Conservation (phyloP, 2,888 invertebrate species). For the Anoplius nigerrimus region DNA sequence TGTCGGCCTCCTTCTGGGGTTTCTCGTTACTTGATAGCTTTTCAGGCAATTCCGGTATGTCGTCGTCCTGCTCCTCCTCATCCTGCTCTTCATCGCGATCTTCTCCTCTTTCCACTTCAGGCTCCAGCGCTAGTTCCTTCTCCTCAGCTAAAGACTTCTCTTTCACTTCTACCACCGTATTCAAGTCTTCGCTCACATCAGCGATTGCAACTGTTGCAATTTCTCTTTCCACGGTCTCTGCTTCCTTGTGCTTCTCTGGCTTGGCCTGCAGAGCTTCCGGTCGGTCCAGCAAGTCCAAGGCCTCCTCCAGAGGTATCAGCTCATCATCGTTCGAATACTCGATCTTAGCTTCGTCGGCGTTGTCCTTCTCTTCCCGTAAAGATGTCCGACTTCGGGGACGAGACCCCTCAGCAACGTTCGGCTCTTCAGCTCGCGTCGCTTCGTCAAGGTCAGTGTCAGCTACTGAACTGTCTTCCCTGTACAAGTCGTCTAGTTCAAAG, state of each 20-base stretch:
- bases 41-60: slow-evolving; percentile 73
- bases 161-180: background rate
- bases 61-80: slow-evolving; percentile 57
- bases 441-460: slow-evolving; percentile 60
- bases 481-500: slow-evolving; percentile 65
- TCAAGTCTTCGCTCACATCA: background rate
- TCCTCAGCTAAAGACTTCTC: background rate
- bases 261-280: slow-evolving; percentile 47
- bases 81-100: slow-evolving; percentile 43
- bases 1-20: slow-evolving; percentile 66
- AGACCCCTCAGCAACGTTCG: slow-evolving; percentile 12
- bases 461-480: slow-evolving; percentile 68
- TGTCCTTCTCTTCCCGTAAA: slow-evolving; percentile 56
- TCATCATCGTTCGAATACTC: slow-evolving; percentile 42
- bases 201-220: background rate
- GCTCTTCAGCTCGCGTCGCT: slow-evolving; percentile 20
- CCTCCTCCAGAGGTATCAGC: slow-evolving; percentile 67
- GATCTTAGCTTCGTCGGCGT: slow-evolving; percentile 16
- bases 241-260: background rate
- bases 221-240: slow-evolving; percentile 19
- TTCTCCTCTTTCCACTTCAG: slow-evolving; percentile 4
- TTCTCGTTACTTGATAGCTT: slow-evolving; percentile 70
- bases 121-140: slow-evolving; percentile 20
- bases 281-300: slow-evolving; percentile 63
- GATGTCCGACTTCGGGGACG: slow-evolving; percentile 3